These are phyloP conservation scores for Drosophila pseudoananassae DNA, from an alignment of 1,140 invertebrate species.

Conservation along the genomic window DNA sequence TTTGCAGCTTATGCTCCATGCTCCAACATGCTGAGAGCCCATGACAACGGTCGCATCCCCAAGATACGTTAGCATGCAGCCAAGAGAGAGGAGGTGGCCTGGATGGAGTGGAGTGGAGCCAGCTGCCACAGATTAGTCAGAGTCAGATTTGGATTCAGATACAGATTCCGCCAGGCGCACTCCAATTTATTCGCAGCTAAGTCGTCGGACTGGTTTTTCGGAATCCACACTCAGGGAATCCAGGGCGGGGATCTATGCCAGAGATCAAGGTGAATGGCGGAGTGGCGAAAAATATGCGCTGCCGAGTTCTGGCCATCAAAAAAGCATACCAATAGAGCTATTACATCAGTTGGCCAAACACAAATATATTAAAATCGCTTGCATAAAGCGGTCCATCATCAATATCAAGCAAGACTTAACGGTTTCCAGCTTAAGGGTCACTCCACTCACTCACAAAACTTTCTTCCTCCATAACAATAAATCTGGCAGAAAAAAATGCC, in stretches of 20 bases:
- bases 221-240: neutral
- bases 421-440: slow-evolving; percentile 34
- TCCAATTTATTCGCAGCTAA: slow-evolving; percentile 50
- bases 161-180: slow-evolving; percentile 42
- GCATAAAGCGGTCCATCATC: slow-evolving; percentile 15
- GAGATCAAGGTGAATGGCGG: slow-evolving; percentile 71
- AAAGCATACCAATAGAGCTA: slow-evolving; percentile 7
- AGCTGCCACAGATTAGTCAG: slow-evolving; percentile 79
- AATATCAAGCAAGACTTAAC: slow-evolving; percentile 14
- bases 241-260: slow-evolving; percentile 25
- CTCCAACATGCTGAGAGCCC: slow-evolving; percentile 44
- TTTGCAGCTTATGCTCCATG: slow-evolving; percentile 53
- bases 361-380: slow-evolving; percentile 2
- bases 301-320: slow-evolving; percentile 1
- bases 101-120: slow-evolving; percentile 67
- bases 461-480: slow-evolving; percentile 35
- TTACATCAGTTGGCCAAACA: slow-evolving; percentile 3
- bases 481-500: slow-evolving; percentile 16
- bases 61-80: slow-evolving; percentile 39
- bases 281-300: slow-evolving; percentile 38
- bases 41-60: slow-evolving; percentile 34
- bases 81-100: slow-evolving; percentile 7
- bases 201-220: slow-evolving; percentile 65
- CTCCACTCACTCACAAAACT: slow-evolving; percentile 32
- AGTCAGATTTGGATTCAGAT: slow-evolving; percentile 43